These are phyloP conservation scores for Dicerorhinus sumatrensis DNA, from an alignment of 2,113 vertebrate genomes.

Conservation along the genomic window DNA sequence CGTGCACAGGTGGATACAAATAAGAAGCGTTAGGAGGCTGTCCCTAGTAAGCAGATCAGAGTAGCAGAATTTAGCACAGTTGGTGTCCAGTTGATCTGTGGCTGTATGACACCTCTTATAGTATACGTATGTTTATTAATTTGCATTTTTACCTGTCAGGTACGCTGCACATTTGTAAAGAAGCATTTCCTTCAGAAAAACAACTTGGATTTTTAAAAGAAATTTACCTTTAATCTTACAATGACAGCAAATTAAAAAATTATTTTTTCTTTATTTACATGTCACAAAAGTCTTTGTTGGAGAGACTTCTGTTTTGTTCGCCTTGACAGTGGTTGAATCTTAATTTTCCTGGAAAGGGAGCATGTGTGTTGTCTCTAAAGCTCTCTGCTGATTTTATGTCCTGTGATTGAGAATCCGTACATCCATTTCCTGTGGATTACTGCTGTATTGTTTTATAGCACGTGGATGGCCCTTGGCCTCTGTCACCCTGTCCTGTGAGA, in stretches of 20 bases:
- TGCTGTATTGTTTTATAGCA: not conserved
- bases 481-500: not conserved
- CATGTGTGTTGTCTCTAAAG: not conserved
- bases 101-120: not conserved
- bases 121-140: not conserved
- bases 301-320: not conserved
- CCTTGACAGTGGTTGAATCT: not conserved
- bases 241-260: not conserved
- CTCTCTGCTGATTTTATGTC: not conserved
- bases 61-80: not conserved
- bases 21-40: not conserved
- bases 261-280: not conserved
- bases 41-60: not conserved
- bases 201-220: not conserved
- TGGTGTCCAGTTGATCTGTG: not conserved
- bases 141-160: not conserved
- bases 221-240: not conserved
- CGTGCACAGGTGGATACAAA: too few relatives aligned
- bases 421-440: not conserved
- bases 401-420: not conserved
- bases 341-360: conserved; percentile 29
- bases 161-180: not conserved
- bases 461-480: not conserved
- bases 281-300: not conserved
- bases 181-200: not conserved